Evolutionary conservation across 2,797 vertebrate species (phyloP).

Genomic region (Pseudopleuronectes americanus): DNA sequence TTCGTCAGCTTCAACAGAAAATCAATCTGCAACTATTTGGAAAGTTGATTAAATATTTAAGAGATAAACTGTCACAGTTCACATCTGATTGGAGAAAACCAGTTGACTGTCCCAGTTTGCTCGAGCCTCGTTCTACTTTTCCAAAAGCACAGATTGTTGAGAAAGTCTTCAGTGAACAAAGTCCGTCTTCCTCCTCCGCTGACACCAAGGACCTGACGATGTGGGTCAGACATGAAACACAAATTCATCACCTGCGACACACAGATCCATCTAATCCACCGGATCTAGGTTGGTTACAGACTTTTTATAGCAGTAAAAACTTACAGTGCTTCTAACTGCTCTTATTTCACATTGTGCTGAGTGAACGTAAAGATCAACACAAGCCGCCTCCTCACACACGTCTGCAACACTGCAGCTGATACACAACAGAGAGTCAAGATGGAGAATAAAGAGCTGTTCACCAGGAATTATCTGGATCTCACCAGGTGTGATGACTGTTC

Average conservation of each 20-base stretch:
- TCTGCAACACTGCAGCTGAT: no score
- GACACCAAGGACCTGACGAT: slow-evolving; percentile 21
- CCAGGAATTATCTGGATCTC: no score
- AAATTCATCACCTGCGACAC: neutral
- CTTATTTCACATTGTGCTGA: no score
- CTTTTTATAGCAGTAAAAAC: neutral
- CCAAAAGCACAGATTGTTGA: slow-evolving; percentile 17
- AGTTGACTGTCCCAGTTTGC: slow-evolving; percentile 36
- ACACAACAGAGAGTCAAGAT: neutral
- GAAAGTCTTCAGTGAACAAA: neutral
- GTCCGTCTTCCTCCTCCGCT: slow-evolving; percentile 14
- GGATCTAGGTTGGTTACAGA: no score
- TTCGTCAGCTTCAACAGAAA: no score
- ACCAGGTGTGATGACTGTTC: neutral
- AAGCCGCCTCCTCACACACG: no score
- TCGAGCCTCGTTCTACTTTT: slow-evolving; percentile 48
- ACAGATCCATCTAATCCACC: neutral
- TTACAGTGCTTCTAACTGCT: neutral
- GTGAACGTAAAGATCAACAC: neutral
- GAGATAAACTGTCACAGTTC: no score
- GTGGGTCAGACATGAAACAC: slow-evolving; percentile 19
- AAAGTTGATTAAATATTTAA: no score
- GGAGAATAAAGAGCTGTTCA: neutral
- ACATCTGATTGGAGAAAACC: no score
- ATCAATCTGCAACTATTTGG: no score